Evolutionary conservation across 1,140 invertebrate genomes (phyloP).

Genomic region (Drosophila baimaii): DNA sequence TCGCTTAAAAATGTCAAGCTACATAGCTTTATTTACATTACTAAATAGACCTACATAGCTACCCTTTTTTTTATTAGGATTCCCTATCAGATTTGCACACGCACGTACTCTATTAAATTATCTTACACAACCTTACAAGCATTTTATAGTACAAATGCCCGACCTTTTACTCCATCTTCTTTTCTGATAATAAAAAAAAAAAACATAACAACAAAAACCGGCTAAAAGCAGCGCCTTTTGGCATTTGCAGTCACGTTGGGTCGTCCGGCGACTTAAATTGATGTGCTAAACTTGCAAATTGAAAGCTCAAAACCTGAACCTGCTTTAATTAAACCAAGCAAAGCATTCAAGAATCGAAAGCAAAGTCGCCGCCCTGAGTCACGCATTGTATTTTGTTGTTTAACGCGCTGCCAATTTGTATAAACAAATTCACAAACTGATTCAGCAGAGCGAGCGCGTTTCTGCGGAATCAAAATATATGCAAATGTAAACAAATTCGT

Average conservation of each 20-base stretch:
- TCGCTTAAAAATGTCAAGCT: neutral
- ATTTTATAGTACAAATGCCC: conserved; percentile 19
- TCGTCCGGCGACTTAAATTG: conserved; percentile 18
- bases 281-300: conserved; percentile 59
- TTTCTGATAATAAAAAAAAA: conserved; percentile 10
- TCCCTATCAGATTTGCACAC: conserved; percentile 11
- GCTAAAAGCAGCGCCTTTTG: conserved; percentile 53
- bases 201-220: conserved; percentile 42
- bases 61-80: conserved; percentile 1
- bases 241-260: conserved; percentile 53
- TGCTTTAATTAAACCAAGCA: conserved; percentile 32
- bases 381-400: conserved; percentile 31
- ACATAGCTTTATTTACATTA: conserved; percentile 1
- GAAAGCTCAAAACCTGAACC: conserved; percentile 37
- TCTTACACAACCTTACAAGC: conserved; percentile 1
- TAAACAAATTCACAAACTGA: conserved; percentile 43
- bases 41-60: neutral
- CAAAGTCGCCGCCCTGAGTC: conserved; percentile 39
- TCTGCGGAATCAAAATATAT: conserved; percentile 28
- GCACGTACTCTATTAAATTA: conserved; percentile 33
- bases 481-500: conserved; percentile 35
- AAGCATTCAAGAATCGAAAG: conserved; percentile 43
- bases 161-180: conserved; percentile 29
- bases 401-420: conserved; percentile 28
- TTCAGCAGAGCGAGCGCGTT: conserved; percentile 37